Evolutionary conservation across 2,113 vertebrate genomes (phyloP), one percentile per base, ranked within the genome.

Genomic region (Alligator sinensis): DNA sequence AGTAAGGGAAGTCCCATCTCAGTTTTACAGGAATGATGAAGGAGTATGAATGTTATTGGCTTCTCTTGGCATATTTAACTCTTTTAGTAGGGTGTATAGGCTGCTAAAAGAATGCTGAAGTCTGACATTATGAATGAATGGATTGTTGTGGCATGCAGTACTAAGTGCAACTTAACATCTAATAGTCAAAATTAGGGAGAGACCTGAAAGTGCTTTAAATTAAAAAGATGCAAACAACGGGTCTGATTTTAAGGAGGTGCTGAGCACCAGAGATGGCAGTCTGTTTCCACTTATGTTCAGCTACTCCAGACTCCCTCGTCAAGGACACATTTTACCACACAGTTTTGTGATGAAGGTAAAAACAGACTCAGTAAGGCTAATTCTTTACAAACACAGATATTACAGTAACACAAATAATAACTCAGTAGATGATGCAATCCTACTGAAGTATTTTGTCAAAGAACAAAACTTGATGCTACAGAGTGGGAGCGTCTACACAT

Each of bases 151-250:
- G 47, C 47, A 47, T 47, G 47, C 47, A 47, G 47, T 47, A 47
- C 47, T 47, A 47, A 47, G 7, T 47, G 47, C 47, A 47, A 47
- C 47, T 47, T 47, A 47, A 47, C 7, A 47, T 47, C 47, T 96
- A 81, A 94, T 77, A 92, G 91, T 92, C 84, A 89, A 82, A 86
- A 76, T 75, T 81, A 57, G 24, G 7, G 47, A 84, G 55, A 58
- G 55, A 95, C 58, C 38, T 21, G 72, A 28, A 63, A 60, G 47
- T 27, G 18, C 66, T 94, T 95, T 95, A 91, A 74, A 93, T 86
- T 77, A 93, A 89, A 30, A 87, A 14, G 66, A 78, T 80, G 80
- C 58, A 94, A 93, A 77, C 58, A 83, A 93, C 85, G n/a, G 72
- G 70, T 17, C 47, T 89, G 70, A 30, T 80, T 94, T 59, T 25